phyloP scores from a whole-genome alignment of 2,113 vertebrate species.

The Helogale parvula region DNA sequence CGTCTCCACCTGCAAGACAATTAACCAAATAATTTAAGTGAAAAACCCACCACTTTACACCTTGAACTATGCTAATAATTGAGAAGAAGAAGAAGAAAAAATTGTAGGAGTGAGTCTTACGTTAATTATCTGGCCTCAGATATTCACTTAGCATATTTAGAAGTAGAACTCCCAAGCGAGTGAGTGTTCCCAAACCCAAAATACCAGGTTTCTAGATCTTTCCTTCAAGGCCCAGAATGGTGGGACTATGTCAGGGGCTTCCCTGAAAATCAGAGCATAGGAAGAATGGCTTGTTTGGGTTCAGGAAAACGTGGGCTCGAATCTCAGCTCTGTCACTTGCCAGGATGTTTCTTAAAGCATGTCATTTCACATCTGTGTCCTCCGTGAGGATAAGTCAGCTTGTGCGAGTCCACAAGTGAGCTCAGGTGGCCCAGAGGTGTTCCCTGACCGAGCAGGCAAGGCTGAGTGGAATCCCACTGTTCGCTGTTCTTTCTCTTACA shows the following conservation, averaged over 20 bases:
- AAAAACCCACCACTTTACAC: constrained; percentile 69
- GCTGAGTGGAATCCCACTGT: not conserved
- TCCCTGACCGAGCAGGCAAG: not conserved
- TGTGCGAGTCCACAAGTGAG: not conserved
- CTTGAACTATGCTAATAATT: constrained; percentile 66
- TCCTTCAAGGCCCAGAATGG: not conserved
- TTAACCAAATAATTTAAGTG: constrained; percentile 63
- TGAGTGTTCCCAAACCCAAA: not conserved
- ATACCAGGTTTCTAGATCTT: not conserved
- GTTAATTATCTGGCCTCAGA: constrained; percentile 29
- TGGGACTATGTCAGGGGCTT: not conserved
- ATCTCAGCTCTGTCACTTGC: not conserved
- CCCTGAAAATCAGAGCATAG: not conserved
- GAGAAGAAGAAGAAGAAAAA: not conserved
- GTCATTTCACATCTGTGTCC: not conserved
- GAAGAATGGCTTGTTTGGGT: not conserved
- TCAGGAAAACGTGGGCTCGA: not conserved
- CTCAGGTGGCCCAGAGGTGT: not conserved
- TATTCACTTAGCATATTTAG: not conserved
- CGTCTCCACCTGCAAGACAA: constrained; percentile 67
- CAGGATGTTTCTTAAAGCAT: not conserved
- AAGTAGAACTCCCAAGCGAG: not conserved
- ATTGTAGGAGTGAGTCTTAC: constrained; percentile 46
- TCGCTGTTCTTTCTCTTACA: not conserved
- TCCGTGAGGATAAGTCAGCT: too few relatives aligned